A percentile compares a stretch with the other conserved stretches of the same genome.
phyloP scores from a whole-genome alignment of 1,140 invertebrate genomes.

The Agrypnia vestita region DNA sequence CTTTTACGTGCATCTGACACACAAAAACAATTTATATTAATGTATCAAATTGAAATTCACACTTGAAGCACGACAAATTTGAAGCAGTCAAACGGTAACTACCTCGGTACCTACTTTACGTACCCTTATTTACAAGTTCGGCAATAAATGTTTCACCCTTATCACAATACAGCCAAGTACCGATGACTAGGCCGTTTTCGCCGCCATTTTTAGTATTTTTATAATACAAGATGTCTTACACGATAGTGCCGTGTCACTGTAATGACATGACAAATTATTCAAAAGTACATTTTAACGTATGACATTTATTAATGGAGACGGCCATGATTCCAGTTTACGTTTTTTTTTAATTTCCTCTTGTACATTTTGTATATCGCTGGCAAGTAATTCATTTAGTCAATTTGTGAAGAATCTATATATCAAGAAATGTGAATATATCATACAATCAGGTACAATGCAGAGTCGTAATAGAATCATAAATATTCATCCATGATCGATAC shows the following conservation, averaged over 20 bases:
- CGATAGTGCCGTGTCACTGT: conserved; percentile 53
- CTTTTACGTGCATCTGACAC: no score
- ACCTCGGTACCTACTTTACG: no score
- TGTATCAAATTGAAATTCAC: background rate
- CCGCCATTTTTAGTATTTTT: conserved; percentile 43
- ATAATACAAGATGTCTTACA: conserved; percentile 37
- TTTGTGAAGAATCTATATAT: no score
- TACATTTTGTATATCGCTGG: background rate
- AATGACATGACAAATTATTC: conserved; percentile 59
- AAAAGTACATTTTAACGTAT: conserved; percentile 60
- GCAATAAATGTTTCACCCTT: conserved; percentile 25
- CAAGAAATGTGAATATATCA: no score
- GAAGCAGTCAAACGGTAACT: background rate
- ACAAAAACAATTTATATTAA: no score
- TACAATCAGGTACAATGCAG: no score
- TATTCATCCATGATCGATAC: no score
- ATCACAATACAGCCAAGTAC: conserved; percentile 19
- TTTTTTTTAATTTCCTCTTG: conserved; percentile 49
- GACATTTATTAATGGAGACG: conserved; percentile 60
- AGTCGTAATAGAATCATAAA: no score
- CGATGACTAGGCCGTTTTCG: conserved; percentile 42
- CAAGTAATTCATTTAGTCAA: no score
- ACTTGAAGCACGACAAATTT: background rate
- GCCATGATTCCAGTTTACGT: conserved; percentile 44
- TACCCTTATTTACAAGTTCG: conserved; percentile 12